Evolutionary conservation across 2,797 vertebrate species (phyloP).

Genomic region (Gadopsis marmoratus): DNA sequence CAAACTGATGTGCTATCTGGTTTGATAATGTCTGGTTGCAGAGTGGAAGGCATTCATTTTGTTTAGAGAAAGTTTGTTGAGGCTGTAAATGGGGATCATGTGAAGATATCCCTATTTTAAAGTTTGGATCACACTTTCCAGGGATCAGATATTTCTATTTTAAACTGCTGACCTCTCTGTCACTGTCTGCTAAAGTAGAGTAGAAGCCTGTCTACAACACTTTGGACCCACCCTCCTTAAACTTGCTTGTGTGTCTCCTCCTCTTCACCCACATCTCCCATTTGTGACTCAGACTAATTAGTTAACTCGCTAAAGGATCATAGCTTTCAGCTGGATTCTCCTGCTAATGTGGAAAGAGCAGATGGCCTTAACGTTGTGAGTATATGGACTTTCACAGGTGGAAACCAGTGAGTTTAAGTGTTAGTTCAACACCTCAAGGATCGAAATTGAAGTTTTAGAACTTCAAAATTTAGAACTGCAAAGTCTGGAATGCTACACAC

Average conservation of each 20-base stretch:
- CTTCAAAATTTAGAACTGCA: conserved; percentile 6
- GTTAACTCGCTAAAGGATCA: conserved; percentile 20
- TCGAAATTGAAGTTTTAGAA: conserved; percentile 20
- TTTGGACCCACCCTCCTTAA: conserved; percentile 15
- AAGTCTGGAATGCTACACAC: conserved; percentile 6
- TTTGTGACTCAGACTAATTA: conserved; percentile 34
- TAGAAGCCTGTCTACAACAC: conserved; percentile 6
- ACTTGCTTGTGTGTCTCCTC: conserved; percentile 16
- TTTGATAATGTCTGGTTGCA: conserved; percentile 30
- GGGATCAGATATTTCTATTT: conserved; percentile 26
- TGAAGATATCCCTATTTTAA: conserved; percentile 10
- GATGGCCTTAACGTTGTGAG: conserved; percentile 20
- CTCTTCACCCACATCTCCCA: conserved; percentile 29
- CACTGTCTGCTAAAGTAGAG: conserved; percentile 30
- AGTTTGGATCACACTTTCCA: conserved; percentile 22
- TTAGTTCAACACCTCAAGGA: conserved; percentile 14
- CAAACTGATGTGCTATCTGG: conserved; percentile 27
- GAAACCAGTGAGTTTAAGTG: conserved; percentile 9
- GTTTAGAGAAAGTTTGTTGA: conserved; percentile 20
- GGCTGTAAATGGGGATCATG: conserved; percentile 17
- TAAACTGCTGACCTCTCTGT: conserved; percentile 21
- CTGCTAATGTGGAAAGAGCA: conserved; percentile 19
- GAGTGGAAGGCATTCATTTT: conserved; percentile 42
- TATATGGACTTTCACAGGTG: conserved; percentile 7
- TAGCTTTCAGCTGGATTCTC: conserved; percentile 11